Evolutionary conservation across 2,888 invertebrate genomes (phyloP).

Genomic region (Cremastinae sp.): DNA sequence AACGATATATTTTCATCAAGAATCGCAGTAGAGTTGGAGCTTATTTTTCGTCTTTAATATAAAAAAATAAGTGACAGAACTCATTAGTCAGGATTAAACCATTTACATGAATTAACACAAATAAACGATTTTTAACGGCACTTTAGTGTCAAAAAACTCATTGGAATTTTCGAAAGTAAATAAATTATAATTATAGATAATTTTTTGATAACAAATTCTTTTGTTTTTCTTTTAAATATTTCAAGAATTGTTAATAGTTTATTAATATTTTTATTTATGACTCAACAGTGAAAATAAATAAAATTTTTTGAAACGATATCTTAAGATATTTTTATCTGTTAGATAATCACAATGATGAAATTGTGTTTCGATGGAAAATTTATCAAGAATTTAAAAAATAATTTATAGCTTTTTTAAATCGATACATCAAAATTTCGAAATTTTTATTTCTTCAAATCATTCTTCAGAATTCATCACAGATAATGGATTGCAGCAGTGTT

Average conservation of each 20-base stretch:
- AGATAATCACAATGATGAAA: too few species aligned
- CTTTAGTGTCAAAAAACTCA: too few species aligned
- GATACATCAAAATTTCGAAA: background rate
- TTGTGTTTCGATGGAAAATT: too few species aligned
- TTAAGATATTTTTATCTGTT: too few species aligned
- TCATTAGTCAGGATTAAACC: too few species aligned
- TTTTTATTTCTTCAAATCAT: constrained; percentile 24
- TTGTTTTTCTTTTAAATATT: background rate
- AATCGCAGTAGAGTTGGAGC: background rate
- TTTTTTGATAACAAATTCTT: background rate
- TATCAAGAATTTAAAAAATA: background rate
- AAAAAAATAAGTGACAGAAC: background rate
- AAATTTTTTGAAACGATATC: too few species aligned
- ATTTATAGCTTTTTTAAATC: background rate
- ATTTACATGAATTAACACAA: too few species aligned
- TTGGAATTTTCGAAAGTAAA: constrained; percentile 2
- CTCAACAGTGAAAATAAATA: constrained; percentile 3
- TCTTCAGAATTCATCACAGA: background rate
- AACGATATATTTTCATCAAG: constrained; percentile 10
- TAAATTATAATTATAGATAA: background rate
- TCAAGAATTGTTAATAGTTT: background rate
- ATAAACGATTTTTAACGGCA: too few species aligned
- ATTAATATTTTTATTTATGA: constrained; percentile 1
- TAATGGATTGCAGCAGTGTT: constrained; percentile 45
- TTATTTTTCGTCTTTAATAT: background rate